Conservation (phyloP, 2,888 invertebrate genomes). For the Ceratothoa steindachneri region DNA sequence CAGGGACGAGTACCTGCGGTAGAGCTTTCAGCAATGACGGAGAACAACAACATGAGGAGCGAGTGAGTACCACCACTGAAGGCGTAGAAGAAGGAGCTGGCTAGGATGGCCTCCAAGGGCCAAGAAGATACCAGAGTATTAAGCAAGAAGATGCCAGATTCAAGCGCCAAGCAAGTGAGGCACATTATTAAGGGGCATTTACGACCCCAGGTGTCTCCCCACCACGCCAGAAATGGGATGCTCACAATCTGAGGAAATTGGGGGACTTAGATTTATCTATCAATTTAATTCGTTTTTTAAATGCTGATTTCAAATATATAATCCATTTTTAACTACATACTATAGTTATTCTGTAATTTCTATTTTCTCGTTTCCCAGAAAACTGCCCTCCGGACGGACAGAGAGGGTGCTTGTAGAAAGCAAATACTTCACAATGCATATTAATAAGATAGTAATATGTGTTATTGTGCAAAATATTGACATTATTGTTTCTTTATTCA, state of each 20-base stretch:
- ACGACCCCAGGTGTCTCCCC: slow-evolving; percentile 37
- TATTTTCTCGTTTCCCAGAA: no score
- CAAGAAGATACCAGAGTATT: slow-evolving; percentile 18
- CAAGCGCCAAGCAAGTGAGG: slow-evolving; percentile 23
- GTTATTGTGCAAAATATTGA: no score
- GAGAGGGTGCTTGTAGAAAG: no score
- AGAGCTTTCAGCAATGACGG: slow-evolving; percentile 32
- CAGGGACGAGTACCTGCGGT: slow-evolving; percentile 14
- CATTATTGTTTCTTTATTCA: no score
- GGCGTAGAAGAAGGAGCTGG: slow-evolving; percentile 29
- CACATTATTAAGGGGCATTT: slow-evolving; percentile 27
- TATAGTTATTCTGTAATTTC: no score
- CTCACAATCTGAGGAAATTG: slow-evolving; percentile 23
- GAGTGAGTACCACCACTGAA: slow-evolving; percentile 34
- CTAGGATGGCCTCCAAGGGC: slow-evolving; percentile 26
- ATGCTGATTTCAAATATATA: no score
- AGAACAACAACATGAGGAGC: slow-evolving; percentile 41
- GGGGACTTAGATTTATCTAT: no score
- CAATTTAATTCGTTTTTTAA: no score
- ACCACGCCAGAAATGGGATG: slow-evolving; percentile 33
- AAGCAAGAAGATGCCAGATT: slow-evolving; percentile 24
- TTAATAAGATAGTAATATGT: no score
- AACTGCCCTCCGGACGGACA: no score
- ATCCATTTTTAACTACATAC: no score
- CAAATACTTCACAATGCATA: no score